Evolutionary conservation across 2,113 vertebrate genomes (phyloP), one percentile per base, ranked within the genome.

Genomic region (Phrynosoma blainvillii): DNA sequence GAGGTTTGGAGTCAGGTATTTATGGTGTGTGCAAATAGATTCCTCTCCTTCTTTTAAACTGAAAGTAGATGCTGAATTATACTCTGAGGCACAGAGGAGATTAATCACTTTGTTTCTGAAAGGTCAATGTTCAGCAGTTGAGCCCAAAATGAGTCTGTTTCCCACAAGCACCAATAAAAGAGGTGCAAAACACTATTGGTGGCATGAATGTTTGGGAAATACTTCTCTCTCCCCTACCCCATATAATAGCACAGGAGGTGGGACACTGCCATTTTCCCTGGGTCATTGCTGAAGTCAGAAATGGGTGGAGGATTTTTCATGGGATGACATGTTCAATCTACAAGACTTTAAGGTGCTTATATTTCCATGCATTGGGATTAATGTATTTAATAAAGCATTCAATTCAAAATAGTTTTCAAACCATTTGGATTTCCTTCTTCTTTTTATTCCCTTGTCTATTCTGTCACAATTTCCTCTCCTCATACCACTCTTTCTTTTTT

Each of bases 101-200:
- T 1, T 1, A 92, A 87, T 89, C 3, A 3, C 40, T 90, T 7
- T 16, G 54, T 52, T 86, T 84, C 0, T 0, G 59, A 86, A 88
- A 92, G 88, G 90, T 85, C 79, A 79, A 54, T 25, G 80, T 89
- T 87, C 84, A 77, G 89, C 92, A 91, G 20, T 79, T 94, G 91
- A 93, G 87, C 91, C 62, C 84, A 95, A 92, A 92, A 89, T 85
- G 88, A 92, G 85, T 85, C 42, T 83, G 65, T 20, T 36, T 75
- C 89, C 74, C 14, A 59, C 89, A 87, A 82, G 36, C 84, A 77
- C 75, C 88, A 68, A 20, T 83, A 89, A 80, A 90, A 77, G 30
- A 74, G 13, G 6, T 59, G 75, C 0, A 0, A 87, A 90, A 76
- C 59, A 3, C 77, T 83, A 74, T 18, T 65, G 68, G 81, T 79